Percentiles rank a stretch among this genome's conserved stretches.
Evolutionary conservation across 2,113 vertebrate species (phyloP).

Genomic region (Taxidea taxus): DNA sequence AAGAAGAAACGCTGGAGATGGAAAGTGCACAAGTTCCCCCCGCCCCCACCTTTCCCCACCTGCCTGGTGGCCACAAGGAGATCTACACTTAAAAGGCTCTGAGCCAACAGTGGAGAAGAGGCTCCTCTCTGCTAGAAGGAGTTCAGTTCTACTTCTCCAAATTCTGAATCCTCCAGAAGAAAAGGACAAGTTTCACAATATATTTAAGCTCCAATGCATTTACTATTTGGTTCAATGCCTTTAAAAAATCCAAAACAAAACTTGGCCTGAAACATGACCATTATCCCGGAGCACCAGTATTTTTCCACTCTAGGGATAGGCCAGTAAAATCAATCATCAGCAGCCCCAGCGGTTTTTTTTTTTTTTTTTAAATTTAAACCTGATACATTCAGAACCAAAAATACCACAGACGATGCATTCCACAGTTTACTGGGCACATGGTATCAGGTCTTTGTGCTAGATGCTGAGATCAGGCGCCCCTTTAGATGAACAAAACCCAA

Average conservation of each 20-base stretch:
- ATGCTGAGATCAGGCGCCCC: not conserved
- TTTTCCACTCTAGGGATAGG: conserved; percentile 79
- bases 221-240: conserved; percentile 74
- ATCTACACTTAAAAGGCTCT: not conserved
- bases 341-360: not conserved
- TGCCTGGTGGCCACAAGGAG: not conserved
- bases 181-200: conserved; percentile 34
- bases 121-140: not conserved
- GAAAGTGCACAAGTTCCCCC: fast-evolving
- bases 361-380: not conserved
- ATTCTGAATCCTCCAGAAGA: not conserved
- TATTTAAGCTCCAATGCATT: conserved; percentile 56
- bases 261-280: conserved; percentile 76
- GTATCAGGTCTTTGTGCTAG: not conserved
- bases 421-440: not conserved
- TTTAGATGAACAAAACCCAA: not conserved
- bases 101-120: not conserved
- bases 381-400: conserved; percentile 3
- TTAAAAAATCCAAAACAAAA: conserved; percentile 62
- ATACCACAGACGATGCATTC: not conserved
- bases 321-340: conserved; percentile 70
- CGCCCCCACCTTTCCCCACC: not conserved
- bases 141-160: not conserved
- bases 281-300: conserved; percentile 76
- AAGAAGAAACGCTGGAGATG: not conserved